These are phyloP conservation scores for Andrena flavipes DNA, from an alignment of 2,888 invertebrate genomes.

Conservation along the genomic window DNA sequence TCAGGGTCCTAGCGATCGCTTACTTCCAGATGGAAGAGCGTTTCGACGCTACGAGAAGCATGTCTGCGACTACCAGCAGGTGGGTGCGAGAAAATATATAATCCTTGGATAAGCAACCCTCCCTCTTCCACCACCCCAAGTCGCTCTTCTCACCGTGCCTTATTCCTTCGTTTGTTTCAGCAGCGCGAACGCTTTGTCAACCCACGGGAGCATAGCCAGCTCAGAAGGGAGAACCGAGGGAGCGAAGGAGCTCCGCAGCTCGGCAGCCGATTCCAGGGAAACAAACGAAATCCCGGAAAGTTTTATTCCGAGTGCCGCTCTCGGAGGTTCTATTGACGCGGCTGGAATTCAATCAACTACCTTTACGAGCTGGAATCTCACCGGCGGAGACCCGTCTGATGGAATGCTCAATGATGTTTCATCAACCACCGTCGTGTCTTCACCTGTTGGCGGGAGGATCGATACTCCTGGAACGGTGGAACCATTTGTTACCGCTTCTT, in stretches of 20 bases:
- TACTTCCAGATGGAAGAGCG: constrained; percentile 60
- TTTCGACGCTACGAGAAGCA: constrained; percentile 13
- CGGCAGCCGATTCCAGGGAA: background rate
- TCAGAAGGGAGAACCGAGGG: background rate
- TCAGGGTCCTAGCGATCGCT: constrained; percentile 68
- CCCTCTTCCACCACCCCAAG: no score
- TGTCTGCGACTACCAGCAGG: background rate
- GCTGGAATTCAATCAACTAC: background rate
- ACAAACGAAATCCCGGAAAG: background rate
- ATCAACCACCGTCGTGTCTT: background rate
- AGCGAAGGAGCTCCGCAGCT: background rate
- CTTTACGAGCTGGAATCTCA: background rate
- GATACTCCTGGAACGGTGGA: background rate
- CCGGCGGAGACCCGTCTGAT: background rate
- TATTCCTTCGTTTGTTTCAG: background rate
- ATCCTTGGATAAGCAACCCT: background rate
- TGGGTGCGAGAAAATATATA: constrained; percentile 23
- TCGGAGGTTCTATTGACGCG: background rate
- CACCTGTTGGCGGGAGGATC: background rate
- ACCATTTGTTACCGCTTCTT: background rate
- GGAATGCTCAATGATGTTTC: background rate
- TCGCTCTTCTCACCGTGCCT: no score
- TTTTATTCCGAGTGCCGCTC: background rate
- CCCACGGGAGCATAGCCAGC: background rate
- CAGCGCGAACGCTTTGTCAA: background rate